phyloP scores from a whole-genome alignment of 2,797 vertebrate genomes.

The Hybognathus amarus region DNA sequence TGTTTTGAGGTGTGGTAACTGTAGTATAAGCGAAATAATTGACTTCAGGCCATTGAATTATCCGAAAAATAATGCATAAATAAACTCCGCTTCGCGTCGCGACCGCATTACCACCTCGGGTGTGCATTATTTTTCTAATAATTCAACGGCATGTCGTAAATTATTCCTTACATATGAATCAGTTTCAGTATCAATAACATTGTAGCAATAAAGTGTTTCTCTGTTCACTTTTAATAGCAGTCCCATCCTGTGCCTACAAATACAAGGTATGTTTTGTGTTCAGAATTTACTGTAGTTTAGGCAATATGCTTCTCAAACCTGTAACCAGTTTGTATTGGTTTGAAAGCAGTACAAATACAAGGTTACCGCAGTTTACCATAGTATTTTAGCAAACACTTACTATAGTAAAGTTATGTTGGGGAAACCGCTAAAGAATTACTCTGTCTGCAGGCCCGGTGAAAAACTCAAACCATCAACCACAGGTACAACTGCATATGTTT shows the following conservation, averaged over 20 bases:
- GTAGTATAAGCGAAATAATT: no score
- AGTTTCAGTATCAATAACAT: neutral
- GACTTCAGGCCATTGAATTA: no score
- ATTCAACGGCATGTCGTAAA: no score
- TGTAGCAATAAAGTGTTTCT: neutral
- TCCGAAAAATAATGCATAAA: no score
- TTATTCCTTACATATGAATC: no score
- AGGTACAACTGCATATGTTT: neutral
- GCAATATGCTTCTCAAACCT: neutral
- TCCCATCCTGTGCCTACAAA: constrained; percentile 24
- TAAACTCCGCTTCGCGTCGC: no score
- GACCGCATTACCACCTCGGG: no score
- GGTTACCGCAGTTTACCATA: neutral
- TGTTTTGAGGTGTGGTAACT: no score
- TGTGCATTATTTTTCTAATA: no score
- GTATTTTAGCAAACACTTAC: neutral
- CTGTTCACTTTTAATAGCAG: constrained; percentile 14
- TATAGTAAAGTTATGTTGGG: neutral
- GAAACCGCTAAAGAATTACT: neutral
- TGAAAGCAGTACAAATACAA: neutral
- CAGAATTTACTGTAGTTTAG: neutral
- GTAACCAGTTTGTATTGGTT: neutral
- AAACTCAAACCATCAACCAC: neutral
- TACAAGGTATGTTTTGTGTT: constrained; percentile 34
- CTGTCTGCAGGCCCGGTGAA: neutral